Evolutionary conservation across 1,140 invertebrate species (phyloP), one percentile per base, ranked within the genome.

Genomic region (Drosophila takahashii): DNA sequence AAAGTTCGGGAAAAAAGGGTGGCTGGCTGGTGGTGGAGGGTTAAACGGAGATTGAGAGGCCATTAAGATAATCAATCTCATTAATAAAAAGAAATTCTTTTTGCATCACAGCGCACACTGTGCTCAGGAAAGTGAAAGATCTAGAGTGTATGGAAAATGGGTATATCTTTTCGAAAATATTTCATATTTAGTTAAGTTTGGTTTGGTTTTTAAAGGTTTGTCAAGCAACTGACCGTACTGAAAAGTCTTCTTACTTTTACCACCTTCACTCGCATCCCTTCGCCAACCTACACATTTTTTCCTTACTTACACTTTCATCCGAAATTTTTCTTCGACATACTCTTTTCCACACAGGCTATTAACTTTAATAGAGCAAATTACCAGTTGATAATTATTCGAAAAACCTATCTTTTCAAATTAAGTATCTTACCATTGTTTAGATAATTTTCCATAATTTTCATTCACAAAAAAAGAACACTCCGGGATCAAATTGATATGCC

Each of bases 41-140:
- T 51, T 42, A 42, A 64, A 42, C 18, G 34, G 27, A 52, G 64
- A 67, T 67, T 65, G 67, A 70, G 65, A 71, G 66, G 65, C 67
- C 65, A 71, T 71, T 71, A 57, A 71, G 67, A 71, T 71, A 71
- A 71, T 71, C 67, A 71, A 71, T 71, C 67, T 70, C 64, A 70
- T 70, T 70, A 71, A 57, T 57, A 26, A 15, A 36, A 41, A 56
- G 42, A 41, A 37, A 59, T 62, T 60, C 16, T 5, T 32, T 50
- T 16, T 50, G 47, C 47, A 29, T 50, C 47, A 6, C 3, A 3
- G 26, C 26, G 26, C 29, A 26, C n/a, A 32, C n/a, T 22, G n/a
- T 26, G n/a, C n/a, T n/a, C 8, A 7, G 29, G 10, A 13, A 10
- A 26, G 15, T 29, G 13, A 10, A 37, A 29, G 58, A 58, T 58